Percentiles rank a stretch among this genome's conserved stretches.
phyloP scores from a whole-genome alignment of 2,113 vertebrate species.

The Callopanchax toddi region DNA sequence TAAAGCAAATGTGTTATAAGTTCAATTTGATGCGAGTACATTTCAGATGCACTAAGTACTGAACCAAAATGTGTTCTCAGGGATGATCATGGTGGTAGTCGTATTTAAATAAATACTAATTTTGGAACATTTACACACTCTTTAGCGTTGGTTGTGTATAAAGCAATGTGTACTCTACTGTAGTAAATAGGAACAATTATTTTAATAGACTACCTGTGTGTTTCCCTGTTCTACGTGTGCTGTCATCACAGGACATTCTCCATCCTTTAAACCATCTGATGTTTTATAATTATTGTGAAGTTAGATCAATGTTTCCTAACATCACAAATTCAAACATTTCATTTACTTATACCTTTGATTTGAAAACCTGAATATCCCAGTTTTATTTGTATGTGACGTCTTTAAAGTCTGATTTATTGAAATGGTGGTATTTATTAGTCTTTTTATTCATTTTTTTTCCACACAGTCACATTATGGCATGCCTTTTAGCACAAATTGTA shows the following conservation, averaged over 20 bases:
- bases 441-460: constrained; percentile 59
- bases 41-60: constrained; percentile 70
- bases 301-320: constrained; percentile 20
- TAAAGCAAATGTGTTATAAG: constrained; percentile 10
- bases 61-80: constrained; percentile 82
- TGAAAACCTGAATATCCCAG: constrained; percentile 21
- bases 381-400: constrained; percentile 29
- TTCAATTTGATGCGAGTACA: constrained; percentile 45
- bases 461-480: constrained; percentile 40
- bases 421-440: constrained; percentile 53
- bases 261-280: constrained; percentile 28
- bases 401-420: constrained; percentile 27
- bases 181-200: constrained; percentile 63
- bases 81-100: constrained; percentile 73
- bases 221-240: constrained; percentile 12
- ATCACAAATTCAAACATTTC: constrained; percentile 29
- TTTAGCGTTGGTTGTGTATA: constrained; percentile 54
- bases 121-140: constrained; percentile 49
- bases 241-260: constrained; percentile 35
- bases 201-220: constrained; percentile 47
- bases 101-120: constrained; percentile 36
- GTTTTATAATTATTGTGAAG: constrained; percentile 41
- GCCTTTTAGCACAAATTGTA: constrained; percentile 42
- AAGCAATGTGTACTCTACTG: constrained; percentile 68
- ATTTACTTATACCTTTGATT: constrained; percentile 37